phyloP scores from a whole-genome alignment of 2,888 invertebrate species.

The Prosopocoilus inquinatus region DNA sequence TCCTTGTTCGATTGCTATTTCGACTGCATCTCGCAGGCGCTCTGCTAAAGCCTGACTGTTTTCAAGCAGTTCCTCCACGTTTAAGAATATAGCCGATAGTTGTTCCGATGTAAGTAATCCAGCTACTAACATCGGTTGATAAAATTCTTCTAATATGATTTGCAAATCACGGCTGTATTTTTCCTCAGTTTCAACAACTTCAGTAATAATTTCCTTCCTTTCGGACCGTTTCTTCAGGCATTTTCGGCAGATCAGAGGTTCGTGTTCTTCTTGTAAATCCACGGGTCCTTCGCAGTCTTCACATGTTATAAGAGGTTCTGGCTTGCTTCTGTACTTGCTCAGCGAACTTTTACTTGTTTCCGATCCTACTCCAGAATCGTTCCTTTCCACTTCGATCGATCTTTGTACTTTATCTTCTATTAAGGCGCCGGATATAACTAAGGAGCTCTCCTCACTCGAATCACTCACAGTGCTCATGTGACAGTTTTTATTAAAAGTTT shows the following conservation, averaged over 20 bases:
- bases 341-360: conserved; percentile 87
- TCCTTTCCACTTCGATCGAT: conserved; percentile 80
- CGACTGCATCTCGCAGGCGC: conserved; percentile 81
- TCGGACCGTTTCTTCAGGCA: conserved; percentile 86
- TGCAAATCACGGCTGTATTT: conserved; percentile 92
- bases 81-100: conserved; percentile 87
- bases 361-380: conserved; percentile 90
- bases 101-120: conserved; percentile 89
- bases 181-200: conserved; percentile 94
- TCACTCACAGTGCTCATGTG: conserved; percentile 81
- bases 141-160: conserved; percentile 90
- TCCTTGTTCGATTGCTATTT: conserved; percentile 78
- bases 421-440: conserved; percentile 60
- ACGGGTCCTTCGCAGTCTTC: conserved; percentile 85
- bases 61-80: conserved; percentile 87
- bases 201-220: conserved; percentile 90
- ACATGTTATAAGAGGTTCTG: conserved; percentile 57
- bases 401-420: conserved; percentile 60
- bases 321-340: conserved; percentile 68
- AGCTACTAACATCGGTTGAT: conserved; percentile 89
- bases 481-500: conserved; percentile 68
- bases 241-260: conserved; percentile 81
- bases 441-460: conserved; percentile 80
- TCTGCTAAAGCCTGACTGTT: conserved; percentile 84
- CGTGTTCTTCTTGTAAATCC: conserved; percentile 73